Percentiles rank a stretch among this genome's conserved stretches.
Evolutionary conservation across 2,113 vertebrate genomes (phyloP).

Genomic region (Tichodroma muraria): DNA sequence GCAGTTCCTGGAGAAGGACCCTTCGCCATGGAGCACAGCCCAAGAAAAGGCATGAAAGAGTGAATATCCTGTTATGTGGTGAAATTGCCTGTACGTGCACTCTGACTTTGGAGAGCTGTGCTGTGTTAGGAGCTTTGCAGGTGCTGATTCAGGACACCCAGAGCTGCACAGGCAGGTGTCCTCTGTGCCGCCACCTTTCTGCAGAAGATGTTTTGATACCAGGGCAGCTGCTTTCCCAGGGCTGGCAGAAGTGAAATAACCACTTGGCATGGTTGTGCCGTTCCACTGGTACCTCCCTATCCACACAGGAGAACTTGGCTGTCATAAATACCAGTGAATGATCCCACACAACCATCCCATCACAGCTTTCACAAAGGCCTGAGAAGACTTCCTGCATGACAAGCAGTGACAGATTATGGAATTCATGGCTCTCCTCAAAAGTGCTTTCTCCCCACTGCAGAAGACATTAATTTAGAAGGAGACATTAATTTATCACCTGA

Average conservation of each 20-base stretch:
- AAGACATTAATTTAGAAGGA: no score
- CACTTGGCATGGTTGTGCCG: background rate
- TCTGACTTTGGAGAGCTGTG: background rate
- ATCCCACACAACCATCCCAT: background rate
- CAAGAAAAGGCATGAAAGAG: background rate
- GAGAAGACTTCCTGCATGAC: background rate
- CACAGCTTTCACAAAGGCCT: background rate
- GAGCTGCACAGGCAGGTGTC: background rate
- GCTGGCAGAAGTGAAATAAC: background rate
- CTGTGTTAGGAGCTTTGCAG: background rate
- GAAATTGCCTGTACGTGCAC: background rate
- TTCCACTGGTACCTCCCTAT: background rate
- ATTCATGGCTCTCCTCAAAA: background rate
- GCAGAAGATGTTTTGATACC: background rate
- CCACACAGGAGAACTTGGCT: background rate
- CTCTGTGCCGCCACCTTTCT: background rate
- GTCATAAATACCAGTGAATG: background rate
- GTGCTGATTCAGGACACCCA: background rate
- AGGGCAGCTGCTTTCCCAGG: background rate
- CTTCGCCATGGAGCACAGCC: background rate
- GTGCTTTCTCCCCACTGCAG: background rate
- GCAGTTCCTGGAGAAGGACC: background rate
- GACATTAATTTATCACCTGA: background rate
- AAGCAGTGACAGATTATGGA: background rate
- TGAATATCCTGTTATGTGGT: background rate